Base-by-base conservation (phyloP, 2,888 invertebrate genomes). In the Germaria angustata region DNA sequence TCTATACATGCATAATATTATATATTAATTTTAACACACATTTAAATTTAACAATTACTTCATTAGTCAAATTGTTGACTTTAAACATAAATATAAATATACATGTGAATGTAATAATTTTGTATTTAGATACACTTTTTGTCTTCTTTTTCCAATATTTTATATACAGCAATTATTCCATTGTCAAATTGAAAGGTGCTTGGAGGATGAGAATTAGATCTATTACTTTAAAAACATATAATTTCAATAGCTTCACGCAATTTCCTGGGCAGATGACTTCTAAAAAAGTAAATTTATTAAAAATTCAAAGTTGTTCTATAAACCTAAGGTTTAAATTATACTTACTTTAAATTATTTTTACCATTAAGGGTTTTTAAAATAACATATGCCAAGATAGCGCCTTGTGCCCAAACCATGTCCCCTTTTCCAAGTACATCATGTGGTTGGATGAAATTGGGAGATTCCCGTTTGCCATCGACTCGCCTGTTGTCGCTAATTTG, bases 271-370 rank as follows among this genome's bases (percentile, higher is more conserved):
- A 83, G 4, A 9, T 65, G 61, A n/a, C 76, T 69, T 41, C 86
- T 86, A 34, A n/a, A 76, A 77, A n/a, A n/a, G n/a, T n/a, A 36
- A 55, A 15, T n/a, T 59, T 5, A 41, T 41, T 49, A 24, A 24
- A 59, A 8, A 41, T 44, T 53, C 44, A 36, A 3, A 32, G 20
- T 51, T 41, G 13, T 1, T 49, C 24, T 2, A 15, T 15, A 24
- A 36, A 1, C 8, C n/a, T 61, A 39, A 36, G 9, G 0, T 28
- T n/a, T 22, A 28, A 7, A 24, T 55, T 41, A 32, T 53, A 76
- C 85, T 72, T 82, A 87, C 87, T 85, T 77, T 3, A 84, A 68
- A 13, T 85, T 75, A 9, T 71, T 75, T n/a, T 85, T 83, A 4
- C 79, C 79, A 59, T 63, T 81, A 0, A 87, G 44, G 6, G 85